A percentile compares a stretch with the other conserved stretches of the same genome.
These are phyloP conservation scores for Sinohyriopsis cumingii DNA, from an alignment of 2,888 invertebrate species.

Conservation along the genomic window DNA sequence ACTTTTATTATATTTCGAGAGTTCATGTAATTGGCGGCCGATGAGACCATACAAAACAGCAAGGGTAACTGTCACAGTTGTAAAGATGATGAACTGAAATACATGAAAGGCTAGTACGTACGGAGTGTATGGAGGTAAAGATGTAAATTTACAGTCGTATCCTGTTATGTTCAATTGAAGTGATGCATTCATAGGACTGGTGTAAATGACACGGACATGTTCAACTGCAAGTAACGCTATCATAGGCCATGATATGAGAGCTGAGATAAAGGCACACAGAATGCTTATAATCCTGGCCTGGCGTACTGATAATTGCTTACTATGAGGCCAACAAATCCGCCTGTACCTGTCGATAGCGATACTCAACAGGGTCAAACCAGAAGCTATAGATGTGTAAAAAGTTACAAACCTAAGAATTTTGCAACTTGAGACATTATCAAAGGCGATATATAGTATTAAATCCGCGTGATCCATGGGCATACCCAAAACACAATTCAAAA, in stretches of 20 bases:
- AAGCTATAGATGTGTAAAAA: slow-evolving; percentile 40
- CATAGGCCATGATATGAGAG: slow-evolving; percentile 43
- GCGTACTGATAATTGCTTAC: slow-evolving; percentile 40
- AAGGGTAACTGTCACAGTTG: slow-evolving; percentile 31
- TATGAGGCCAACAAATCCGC: slow-evolving; percentile 50
- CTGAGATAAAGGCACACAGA: slow-evolving; percentile 14
- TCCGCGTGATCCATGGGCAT: slow-evolving; percentile 56
- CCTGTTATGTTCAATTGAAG: slow-evolving; percentile 24
- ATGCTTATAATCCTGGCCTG: slow-evolving; percentile 32
- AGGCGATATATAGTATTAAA: slow-evolving; percentile 45
- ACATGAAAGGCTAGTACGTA: slow-evolving; percentile 47
- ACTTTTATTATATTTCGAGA: slow-evolving; percentile 4
- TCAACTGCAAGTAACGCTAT: slow-evolving; percentile 42
- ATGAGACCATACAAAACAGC: slow-evolving; percentile 47
- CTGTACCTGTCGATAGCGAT: slow-evolving; percentile 54
- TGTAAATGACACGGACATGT: slow-evolving; percentile 14
- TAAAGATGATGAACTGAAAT: slow-evolving; percentile 42
- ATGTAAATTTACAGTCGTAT: slow-evolving; percentile 47
- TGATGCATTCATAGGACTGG: too few relatives aligned
- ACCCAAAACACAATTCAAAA: slow-evolving; percentile 43
- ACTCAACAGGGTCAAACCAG: slow-evolving; percentile 45
- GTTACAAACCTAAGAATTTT: slow-evolving; percentile 45
- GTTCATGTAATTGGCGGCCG: slow-evolving; percentile 31
- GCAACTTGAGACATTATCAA: slow-evolving; percentile 41
- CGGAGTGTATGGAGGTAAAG: slow-evolving; percentile 26